Evolutionary conservation across 2,113 vertebrate species (phyloP).

Genomic region (Ramphastos sulfuratus): DNA sequence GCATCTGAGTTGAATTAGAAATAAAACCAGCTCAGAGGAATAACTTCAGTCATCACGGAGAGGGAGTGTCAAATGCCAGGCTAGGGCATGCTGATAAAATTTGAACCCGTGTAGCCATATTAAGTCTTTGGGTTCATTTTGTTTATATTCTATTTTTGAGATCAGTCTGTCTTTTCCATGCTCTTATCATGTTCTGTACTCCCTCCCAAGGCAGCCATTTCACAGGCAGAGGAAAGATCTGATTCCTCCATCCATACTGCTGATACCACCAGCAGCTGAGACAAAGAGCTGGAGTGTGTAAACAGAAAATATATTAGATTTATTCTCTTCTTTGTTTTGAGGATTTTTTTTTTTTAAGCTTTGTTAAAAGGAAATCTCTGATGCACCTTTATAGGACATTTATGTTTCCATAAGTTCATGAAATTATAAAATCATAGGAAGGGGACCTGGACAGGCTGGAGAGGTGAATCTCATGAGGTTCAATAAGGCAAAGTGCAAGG

Average conservation of each 20-base stretch:
- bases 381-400: not conserved
- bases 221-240: not conserved
- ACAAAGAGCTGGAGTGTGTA: not conserved
- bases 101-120: not conserved
- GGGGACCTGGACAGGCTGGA: too few species aligned
- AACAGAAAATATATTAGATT: not conserved
- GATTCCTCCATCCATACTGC: not conserved
- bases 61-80: not conserved
- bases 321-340: not conserved
- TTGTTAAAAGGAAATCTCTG: not conserved
- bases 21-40: not conserved
- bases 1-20: not conserved
- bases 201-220: not conserved
- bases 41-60: not conserved
- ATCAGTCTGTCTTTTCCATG: not conserved
- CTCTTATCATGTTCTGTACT: not conserved
- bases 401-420: not conserved
- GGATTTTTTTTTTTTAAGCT: not conserved
- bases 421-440: not conserved
- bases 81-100: not conserved
- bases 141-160: not conserved
- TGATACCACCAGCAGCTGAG: not conserved
- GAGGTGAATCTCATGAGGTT: too few species aligned
- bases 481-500: too few species aligned
- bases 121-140: not conserved